Evolutionary conservation across 2,888 invertebrate species (phyloP), one percentile per base, ranked within the genome.

Genomic region (Drosophila mayaguana): DNA sequence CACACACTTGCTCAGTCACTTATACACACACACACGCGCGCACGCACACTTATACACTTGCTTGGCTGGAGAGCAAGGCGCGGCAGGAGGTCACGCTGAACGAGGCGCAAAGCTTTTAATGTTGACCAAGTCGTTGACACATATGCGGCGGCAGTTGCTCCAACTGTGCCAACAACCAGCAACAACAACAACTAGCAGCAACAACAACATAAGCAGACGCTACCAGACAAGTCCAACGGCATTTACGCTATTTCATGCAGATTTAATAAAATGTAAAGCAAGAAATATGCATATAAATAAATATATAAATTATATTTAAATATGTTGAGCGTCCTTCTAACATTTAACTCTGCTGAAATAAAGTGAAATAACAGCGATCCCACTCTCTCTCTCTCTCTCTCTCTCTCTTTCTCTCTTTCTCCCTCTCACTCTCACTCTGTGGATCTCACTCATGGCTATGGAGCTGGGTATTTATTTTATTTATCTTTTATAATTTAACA

Each of bases 61-160:
- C 57, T 56, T 34, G 45, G n/a, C 18, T 28, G 50, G 38, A 38
- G 34, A 40, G 34, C 16, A 16, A 18, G 34, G 40, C 60, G 48
- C 74, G 57, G 54, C 67, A 51, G 76, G 76, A 72, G 76, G 57
- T 64, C 72, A 55, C 42, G 25, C 54, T 50, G 43, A 70, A 65
- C 48, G 55, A 72, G 59, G 75, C 72, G 64, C 76, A 83, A 81
- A 88, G 80, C 75, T 75, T 86, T 80, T 89, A 80, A 80, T 89
- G 87, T 89, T 90, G 89, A 88, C 86, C 88, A 83, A 90, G 86
- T 89, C 88, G 84, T 89, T 90, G 90, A 89, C 90, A 90, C 84
- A 90, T 79, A 81, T 89, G 78, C 80, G 78, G 63, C 74, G 57
- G 60, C 77, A 70, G 70, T 65, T 69, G 68, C 69, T 61, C 60